A percentile compares a stretch with the other conserved stretches of the same genome.
Evolutionary conservation across 2,888 invertebrate genomes (phyloP).

Genomic region (Petrolisthes cinctipes): DNA sequence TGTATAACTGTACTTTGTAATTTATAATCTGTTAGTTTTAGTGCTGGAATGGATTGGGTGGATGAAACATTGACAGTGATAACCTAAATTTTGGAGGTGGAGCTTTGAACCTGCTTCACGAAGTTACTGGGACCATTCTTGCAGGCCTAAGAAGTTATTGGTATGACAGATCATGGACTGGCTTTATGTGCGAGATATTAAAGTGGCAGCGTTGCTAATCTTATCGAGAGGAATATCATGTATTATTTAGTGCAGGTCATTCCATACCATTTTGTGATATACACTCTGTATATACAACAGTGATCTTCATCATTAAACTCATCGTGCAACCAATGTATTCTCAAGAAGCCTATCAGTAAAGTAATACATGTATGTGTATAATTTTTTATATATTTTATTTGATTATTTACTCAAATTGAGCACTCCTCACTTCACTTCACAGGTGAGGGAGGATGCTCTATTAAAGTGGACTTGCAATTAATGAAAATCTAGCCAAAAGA

Average conservation of each 20-base stretch:
- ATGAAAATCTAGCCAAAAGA: too few relatives aligned
- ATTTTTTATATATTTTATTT: too few relatives aligned
- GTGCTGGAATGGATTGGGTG: not conserved
- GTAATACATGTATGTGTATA: too few relatives aligned
- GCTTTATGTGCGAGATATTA: not conserved
- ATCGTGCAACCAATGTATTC: too few relatives aligned
- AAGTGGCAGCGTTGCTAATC: not conserved
- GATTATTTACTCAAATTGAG: too few relatives aligned
- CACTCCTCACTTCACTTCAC: too few relatives aligned
- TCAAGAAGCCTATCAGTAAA: too few relatives aligned
- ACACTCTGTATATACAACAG: conserved; percentile 41
- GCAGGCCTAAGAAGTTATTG: conserved; percentile 22
- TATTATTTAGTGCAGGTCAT: conserved; percentile 44
- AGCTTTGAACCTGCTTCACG: not conserved
- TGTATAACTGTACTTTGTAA: conserved; percentile 43
- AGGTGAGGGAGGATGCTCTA: too few relatives aligned
- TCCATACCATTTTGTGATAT: conserved; percentile 54
- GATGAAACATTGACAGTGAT: not conserved
- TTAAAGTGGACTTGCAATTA: too few relatives aligned
- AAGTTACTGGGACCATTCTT: conserved; percentile 31
- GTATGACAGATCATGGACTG: not conserved
- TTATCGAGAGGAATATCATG: not conserved
- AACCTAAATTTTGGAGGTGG: not conserved
- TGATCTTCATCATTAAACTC: too few relatives aligned
- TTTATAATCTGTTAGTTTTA: conserved; percentile 31